Evolutionary conservation across 2,888 invertebrate species (phyloP).

Genomic region (Meliscaeva auricollis): DNA sequence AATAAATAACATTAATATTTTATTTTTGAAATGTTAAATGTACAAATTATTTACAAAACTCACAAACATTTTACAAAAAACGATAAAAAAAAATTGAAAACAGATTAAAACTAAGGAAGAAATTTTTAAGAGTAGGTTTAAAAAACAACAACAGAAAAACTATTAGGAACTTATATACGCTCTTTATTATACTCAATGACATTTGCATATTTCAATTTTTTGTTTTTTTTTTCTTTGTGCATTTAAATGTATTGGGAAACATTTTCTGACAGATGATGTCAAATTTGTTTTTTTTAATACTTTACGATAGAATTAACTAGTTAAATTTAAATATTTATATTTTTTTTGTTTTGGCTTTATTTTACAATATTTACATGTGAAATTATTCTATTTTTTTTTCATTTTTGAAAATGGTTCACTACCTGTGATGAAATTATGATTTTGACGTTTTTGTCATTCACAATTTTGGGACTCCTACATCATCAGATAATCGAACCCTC

Average conservation of each 20-base stretch:
- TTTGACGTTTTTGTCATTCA: slow-evolving; percentile 75
- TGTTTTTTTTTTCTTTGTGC: slow-evolving; percentile 44
- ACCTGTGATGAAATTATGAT: slow-evolving; percentile 42
- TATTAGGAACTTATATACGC: slow-evolving; percentile 79
- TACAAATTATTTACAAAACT: slow-evolving; percentile 27
- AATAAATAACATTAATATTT: slow-evolving; percentile 71
- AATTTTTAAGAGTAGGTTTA: slow-evolving; percentile 16
- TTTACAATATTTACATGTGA: slow-evolving; percentile 69
- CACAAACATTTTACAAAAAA: slow-evolving; percentile 12
- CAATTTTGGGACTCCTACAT: slow-evolving; percentile 81
- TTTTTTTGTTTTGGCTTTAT: slow-evolving; percentile 30
- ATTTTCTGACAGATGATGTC: slow-evolving; percentile 35
- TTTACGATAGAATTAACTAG: slow-evolving; percentile 65
- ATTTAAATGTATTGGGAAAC: slow-evolving; percentile 53
- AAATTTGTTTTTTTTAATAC: slow-evolving; percentile 12
- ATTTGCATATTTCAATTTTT: slow-evolving; percentile 39
- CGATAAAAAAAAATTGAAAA: slow-evolving; percentile 18
- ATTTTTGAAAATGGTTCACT: slow-evolving; percentile 49
- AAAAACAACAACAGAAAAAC: slow-evolving; percentile 43
- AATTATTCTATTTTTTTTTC: slow-evolving; percentile 59
- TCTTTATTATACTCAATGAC: slow-evolving; percentile 69
- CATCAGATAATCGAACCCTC: slow-evolving; percentile 84
- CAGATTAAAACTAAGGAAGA: slow-evolving; percentile 14
- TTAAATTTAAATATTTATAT: slow-evolving; percentile 28
- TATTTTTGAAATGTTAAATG: slow-evolving; percentile 22